Evolutionary conservation across 2,113 vertebrate species (phyloP).

Genomic region (Circaetus gallicus): DNA sequence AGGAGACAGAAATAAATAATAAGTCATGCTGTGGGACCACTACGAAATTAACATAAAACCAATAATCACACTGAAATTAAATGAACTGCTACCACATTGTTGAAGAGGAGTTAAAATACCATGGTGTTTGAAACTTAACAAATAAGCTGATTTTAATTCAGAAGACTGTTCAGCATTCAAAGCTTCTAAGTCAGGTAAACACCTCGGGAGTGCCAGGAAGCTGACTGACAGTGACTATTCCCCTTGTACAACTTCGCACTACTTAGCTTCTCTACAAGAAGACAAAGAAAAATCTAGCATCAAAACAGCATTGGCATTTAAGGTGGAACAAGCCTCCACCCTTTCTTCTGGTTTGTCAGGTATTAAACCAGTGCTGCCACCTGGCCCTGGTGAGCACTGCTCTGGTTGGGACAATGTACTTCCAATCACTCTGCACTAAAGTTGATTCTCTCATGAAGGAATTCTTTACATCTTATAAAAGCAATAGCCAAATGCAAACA

Average conservation of each 20-base stretch:
- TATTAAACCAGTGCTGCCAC: neutral
- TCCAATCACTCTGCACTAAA: neutral
- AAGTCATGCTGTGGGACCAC: neutral
- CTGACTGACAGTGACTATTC: neutral
- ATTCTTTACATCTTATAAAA: neutral
- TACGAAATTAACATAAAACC: neutral
- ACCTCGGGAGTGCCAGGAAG: neutral
- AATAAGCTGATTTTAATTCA: neutral
- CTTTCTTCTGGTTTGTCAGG: neutral
- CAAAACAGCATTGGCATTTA: neutral
- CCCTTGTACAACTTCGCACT: neutral
- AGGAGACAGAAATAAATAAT: neutral
- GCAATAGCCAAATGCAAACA: neutral
- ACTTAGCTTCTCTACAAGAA: neutral
- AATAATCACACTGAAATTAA: neutral
- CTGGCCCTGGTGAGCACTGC: neutral
- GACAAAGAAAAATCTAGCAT: neutral
- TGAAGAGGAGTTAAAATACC: neutral
- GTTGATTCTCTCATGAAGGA: neutral
- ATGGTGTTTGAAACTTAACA: neutral
- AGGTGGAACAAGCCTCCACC: neutral
- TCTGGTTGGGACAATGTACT: neutral
- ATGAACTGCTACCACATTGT: neutral
- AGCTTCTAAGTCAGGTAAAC: neutral
- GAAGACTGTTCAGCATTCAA: neutral